Base-by-base conservation (phyloP, 2,797 vertebrate species). In the Tauraco hartlaubi region DNA sequence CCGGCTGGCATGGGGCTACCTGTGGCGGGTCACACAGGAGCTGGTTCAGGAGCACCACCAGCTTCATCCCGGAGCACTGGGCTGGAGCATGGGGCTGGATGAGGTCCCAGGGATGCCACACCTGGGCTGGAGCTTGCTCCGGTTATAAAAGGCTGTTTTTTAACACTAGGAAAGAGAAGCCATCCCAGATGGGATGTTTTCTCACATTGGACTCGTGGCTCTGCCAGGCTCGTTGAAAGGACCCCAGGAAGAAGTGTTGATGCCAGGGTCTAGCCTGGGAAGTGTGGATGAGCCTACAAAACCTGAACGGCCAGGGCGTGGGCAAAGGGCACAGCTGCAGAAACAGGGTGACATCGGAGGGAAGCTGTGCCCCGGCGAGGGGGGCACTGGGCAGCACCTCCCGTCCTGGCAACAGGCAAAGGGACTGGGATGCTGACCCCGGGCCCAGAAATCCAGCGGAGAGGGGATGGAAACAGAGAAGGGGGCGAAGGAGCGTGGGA, bases 391-490 rank as follows among this genome's bases (percentile, higher is more conserved):
- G 18, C 73, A 64, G 56, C 26, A 37, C 21, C 58, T 46, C 39
- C 80, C 0, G 0, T 15, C 31, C 41, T 6, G 54, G 49, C 1
- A 3, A 21, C 0, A 1, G 49, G 44, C 49, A 15, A 51, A 22
- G 58, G 7, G 10, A 7, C 4, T 1, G 7, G 37, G 20, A 22
- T 44, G 16, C 12, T 21, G 51, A 7, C 4, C 26, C 3, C 0
- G 3, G 79, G 39, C 29, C 13, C 0, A 0, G 59, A 5, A 44
- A 37, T 6, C 7, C 59, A 8, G 55, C 0, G 1, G 37, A 33
- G 76, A 39, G 39, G 12, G 15, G 48, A 9, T 10, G 76, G 69
- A 15, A 11, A 13, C 23, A 11, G 26, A 22, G 25, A 20, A 15
- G 28, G 6, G n/a, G 25, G 54, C 15, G 18, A 20, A 31, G 31